Evolutionary conservation across 2,113 vertebrate species (phyloP), one percentile per base, ranked within the genome.

Genomic region (Calidris pygmaea): DNA sequence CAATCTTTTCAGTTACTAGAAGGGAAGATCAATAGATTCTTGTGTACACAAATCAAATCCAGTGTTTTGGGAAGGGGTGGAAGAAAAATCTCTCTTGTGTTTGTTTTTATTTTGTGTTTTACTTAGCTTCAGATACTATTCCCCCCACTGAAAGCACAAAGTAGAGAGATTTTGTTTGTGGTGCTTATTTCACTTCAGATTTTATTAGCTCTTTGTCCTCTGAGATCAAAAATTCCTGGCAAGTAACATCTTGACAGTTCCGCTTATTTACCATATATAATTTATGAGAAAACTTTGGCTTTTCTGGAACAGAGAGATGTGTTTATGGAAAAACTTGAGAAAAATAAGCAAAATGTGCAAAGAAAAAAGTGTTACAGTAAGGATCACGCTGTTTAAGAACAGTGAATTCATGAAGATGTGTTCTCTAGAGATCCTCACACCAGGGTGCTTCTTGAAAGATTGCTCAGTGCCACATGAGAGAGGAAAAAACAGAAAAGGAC

Each of bases 311-410:
- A 19, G 26, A 77, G 43, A 58, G 13, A 7, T 41, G 12, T 67
- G 16, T 55, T 93, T 76, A 37, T 67, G 22, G 22, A 82, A 29
- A 77, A 82, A 71, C 21, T 32, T 87, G 74, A 63, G 74, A 87
- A 91, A 62, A 62, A 26, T 3, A 30, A 4, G 12, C 27, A 77
- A 84, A 77, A 48, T 37, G 2, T 70, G 16, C 11, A 70, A 55
- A 60, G 18, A 37, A 50, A 50, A 84, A n/a, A 29, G 12, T 19
- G 8, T 83, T 68, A 52, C 0, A 0, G 8, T 60, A 24, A 1
- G 0, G 20, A 37, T 62, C 11, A 4, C 63, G 32, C n/a, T 93
- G 14, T 37, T 78, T 75, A 55, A 30, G 41, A 66, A 7, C 12
- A n/a, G 0, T 83, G 56, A 58, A 26, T 62, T 89, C 39, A 50